phyloP scores from a whole-genome alignment of 1,140 invertebrate species.

The Habropoda laboriosa region DNA sequence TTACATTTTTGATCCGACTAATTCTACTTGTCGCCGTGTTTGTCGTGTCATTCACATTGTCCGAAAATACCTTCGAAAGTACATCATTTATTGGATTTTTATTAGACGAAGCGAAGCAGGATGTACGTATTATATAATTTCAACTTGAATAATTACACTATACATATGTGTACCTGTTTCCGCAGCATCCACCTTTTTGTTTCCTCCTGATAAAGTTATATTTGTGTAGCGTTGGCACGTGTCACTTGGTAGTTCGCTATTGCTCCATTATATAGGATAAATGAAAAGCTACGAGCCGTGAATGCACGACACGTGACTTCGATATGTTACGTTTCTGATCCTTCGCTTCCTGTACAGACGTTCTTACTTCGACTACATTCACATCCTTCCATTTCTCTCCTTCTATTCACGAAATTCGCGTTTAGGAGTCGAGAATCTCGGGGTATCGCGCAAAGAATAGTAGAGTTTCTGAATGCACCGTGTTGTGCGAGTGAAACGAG shows the following conservation, averaged over 20 bases:
- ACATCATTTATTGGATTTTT: too few species aligned
- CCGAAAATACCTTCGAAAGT: too few species aligned
- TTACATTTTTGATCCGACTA: too few species aligned
- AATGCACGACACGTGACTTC: conserved; percentile 52
- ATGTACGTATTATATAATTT: background rate
- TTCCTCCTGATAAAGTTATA: background rate
- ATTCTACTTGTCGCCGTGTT: too few species aligned
- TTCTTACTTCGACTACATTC: background rate
- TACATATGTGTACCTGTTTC: too few species aligned
- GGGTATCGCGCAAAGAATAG: background rate
- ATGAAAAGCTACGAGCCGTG: conserved; percentile 53
- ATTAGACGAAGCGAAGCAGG: too few species aligned
- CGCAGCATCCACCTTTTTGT: background rate
- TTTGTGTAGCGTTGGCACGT: conserved; percentile 30
- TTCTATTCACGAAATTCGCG: background rate
- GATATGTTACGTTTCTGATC: conserved; percentile 55
- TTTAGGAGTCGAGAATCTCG: background rate
- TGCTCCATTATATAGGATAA: conserved; percentile 44
- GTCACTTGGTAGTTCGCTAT: conserved; percentile 15
- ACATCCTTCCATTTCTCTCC: background rate
- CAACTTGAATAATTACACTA: background rate
- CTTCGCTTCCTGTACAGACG: conserved; percentile 20
- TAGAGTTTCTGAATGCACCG: background rate
- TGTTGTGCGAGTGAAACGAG: too few species aligned
- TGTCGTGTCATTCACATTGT: too few species aligned